Evolutionary conservation across 2,888 invertebrate genomes (phyloP).

Genomic region (Apotomis turbidana): DNA sequence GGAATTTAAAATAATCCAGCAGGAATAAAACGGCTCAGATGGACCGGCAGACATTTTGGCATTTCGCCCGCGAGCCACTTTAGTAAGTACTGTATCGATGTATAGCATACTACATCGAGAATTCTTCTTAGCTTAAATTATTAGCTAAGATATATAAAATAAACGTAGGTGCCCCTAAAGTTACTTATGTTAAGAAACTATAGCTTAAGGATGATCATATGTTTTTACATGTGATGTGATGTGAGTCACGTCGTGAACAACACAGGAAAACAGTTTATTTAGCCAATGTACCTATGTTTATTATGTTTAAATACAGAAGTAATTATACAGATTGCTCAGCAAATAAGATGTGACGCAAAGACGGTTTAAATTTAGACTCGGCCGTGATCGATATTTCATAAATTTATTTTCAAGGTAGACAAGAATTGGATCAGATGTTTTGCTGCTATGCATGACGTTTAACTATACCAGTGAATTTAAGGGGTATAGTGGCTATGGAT

Average conservation of each 20-base stretch:
- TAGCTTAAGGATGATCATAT: constrained; percentile 21
- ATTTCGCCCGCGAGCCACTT: constrained; percentile 35
- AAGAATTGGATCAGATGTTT: too few relatives aligned
- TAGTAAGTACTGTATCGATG: constrained; percentile 18
- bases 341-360: background rate
- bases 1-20: constrained; percentile 29
- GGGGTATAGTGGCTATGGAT: too few relatives aligned
- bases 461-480: too few relatives aligned
- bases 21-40: constrained; percentile 20
- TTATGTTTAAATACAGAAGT: background rate
- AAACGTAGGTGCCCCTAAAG: constrained; percentile 7
- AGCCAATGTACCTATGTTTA: background rate
- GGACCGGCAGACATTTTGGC: constrained; percentile 39
- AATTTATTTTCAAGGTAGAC: too few relatives aligned
- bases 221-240: background rate
- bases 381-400: too few relatives aligned
- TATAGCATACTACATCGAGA: constrained; percentile 13
- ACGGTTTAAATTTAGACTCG: too few relatives aligned
- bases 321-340: background rate
- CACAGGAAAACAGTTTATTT: constrained; percentile 18
- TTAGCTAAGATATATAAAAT: too few relatives aligned
- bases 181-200: constrained; percentile 18
- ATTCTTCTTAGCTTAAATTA: too few relatives aligned
- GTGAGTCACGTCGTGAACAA: constrained; percentile 14
- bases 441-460: too few relatives aligned